Percentiles rank a stretch among this genome's conserved stretches.
These are phyloP conservation scores for Notoglanidium macrostoma DNA, from an alignment of 2,797 vertebrate species.

Conservation along the genomic window DNA sequence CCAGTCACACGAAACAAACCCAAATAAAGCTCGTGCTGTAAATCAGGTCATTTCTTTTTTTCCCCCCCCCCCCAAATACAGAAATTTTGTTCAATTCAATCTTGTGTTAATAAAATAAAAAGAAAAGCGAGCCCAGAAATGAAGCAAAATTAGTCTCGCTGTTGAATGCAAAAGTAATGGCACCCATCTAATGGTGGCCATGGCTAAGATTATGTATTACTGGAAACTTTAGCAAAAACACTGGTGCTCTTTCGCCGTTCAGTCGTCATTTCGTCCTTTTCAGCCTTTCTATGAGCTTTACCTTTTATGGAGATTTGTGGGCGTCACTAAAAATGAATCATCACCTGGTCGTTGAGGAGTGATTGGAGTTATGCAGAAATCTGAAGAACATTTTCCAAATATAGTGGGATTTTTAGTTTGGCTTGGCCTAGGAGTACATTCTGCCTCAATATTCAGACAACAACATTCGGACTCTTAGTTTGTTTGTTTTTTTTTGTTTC, in stretches of 20 bases:
- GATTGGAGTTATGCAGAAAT: not conserved
- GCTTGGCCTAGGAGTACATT: no score
- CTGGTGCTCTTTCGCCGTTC: not conserved
- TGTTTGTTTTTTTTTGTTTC: no score
- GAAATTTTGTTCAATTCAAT: not conserved
- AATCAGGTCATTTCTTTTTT: not conserved
- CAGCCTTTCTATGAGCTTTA: not conserved
- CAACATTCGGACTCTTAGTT: no score
- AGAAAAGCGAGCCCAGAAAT: not conserved
- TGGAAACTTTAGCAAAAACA: not conserved
- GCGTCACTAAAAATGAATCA: not conserved
- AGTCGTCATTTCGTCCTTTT: not conserved
- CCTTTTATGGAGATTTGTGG: not conserved
- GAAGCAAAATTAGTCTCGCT: not conserved
- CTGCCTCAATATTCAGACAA: not conserved
- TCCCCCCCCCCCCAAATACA: not conserved
- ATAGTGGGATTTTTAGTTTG: no score
- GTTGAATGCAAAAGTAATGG: not conserved
- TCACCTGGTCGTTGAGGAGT: not conserved
- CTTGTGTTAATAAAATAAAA: not conserved
- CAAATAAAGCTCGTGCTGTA: not conserved
- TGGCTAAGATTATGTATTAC: not conserved
- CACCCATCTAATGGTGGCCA: not conserved
- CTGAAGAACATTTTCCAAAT: no score
- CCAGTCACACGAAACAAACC: not conserved